A percentile compares a stretch with the other conserved stretches of the same genome.
Evolutionary conservation across 2,113 vertebrate genomes (phyloP).

Genomic region (Pseudorhombus dupliciocellatus): DNA sequence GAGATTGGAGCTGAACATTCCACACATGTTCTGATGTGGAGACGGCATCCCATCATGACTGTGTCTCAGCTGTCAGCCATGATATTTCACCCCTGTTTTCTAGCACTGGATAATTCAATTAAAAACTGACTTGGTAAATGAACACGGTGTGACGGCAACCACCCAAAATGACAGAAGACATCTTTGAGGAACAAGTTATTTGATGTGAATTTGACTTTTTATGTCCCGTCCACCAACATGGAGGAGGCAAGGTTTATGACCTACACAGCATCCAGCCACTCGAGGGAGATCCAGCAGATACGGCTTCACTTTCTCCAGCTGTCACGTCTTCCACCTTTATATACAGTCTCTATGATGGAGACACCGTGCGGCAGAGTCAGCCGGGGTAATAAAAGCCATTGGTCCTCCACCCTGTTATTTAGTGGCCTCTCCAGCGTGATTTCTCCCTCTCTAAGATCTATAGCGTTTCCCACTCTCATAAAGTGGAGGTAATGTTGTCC

Average conservation of each 20-base stretch:
- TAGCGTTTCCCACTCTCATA: constrained; percentile 41
- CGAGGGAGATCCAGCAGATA: background rate
- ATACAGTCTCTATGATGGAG: background rate
- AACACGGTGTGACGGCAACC: too few relatives aligned
- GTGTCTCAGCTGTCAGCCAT: too few relatives aligned
- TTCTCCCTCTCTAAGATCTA: constrained; percentile 37
- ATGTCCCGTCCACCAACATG: background rate
- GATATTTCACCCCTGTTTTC: too few relatives aligned
- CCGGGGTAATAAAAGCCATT: constrained; percentile 50
- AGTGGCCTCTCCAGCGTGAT: constrained; percentile 33
- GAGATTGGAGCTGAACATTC: too few relatives aligned
- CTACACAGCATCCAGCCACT: background rate
- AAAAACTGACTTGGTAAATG: too few relatives aligned
- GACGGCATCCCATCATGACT: too few relatives aligned
- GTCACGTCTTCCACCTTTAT: background rate
- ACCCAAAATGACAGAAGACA: too few relatives aligned
- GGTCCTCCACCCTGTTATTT: constrained; percentile 55
- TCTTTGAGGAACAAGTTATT: too few relatives aligned
- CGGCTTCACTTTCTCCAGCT: too few relatives aligned
- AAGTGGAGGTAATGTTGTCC: constrained; percentile 34
- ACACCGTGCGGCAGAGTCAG: background rate
- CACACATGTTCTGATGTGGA: too few relatives aligned
- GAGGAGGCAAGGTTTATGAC: background rate
- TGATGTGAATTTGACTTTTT: too few relatives aligned
- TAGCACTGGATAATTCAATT: too few relatives aligned